Conservation (phyloP, 30 jellyfish, hydroid and myxozoan genomes). For the Hydra vulgaris region DNA sequence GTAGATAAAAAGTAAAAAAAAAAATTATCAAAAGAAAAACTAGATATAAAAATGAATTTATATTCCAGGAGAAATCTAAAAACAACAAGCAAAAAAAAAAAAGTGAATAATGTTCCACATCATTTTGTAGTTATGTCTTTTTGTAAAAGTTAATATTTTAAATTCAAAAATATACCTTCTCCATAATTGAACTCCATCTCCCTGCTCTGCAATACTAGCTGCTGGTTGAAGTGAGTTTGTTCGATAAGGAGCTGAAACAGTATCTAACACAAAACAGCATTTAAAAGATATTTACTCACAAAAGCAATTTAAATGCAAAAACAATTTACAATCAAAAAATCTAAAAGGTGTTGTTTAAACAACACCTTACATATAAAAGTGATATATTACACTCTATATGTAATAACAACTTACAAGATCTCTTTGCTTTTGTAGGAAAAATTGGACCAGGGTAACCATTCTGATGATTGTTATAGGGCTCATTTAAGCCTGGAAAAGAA, state of each 20-base stretch:
- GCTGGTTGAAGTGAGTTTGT: conserved; percentile 1
- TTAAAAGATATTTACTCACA: too few relatives aligned
- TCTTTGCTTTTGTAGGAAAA: conserved; percentile 13
- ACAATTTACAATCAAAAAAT: not conserved
- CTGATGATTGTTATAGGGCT: conserved; percentile 3
- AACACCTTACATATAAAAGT: too few relatives aligned
- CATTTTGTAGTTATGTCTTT: too few relatives aligned
- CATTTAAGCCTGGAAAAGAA: not conserved
- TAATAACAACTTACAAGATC: conserved; percentile 8
- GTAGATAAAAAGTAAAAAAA: too few relatives aligned
- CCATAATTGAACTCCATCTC: conserved; percentile 8
- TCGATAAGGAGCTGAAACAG: not conserved
- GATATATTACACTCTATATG: not conserved
- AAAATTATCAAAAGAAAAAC: too few relatives aligned
- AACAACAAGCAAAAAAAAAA: too few relatives aligned
- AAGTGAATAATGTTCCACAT: too few relatives aligned
- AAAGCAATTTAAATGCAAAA: too few relatives aligned
- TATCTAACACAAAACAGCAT: not conserved
- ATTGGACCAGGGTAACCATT: conserved; percentile 28
- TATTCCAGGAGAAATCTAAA: too few relatives aligned
- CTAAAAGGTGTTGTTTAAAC: not conserved
- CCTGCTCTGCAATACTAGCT: conserved; percentile 14
- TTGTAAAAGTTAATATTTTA: too few relatives aligned
- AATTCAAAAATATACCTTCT: conserved; percentile 3
- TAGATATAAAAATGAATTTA: too few relatives aligned